Base-by-base conservation (phyloP, 2,888 invertebrate species). In the Cancer borealis region DNA sequence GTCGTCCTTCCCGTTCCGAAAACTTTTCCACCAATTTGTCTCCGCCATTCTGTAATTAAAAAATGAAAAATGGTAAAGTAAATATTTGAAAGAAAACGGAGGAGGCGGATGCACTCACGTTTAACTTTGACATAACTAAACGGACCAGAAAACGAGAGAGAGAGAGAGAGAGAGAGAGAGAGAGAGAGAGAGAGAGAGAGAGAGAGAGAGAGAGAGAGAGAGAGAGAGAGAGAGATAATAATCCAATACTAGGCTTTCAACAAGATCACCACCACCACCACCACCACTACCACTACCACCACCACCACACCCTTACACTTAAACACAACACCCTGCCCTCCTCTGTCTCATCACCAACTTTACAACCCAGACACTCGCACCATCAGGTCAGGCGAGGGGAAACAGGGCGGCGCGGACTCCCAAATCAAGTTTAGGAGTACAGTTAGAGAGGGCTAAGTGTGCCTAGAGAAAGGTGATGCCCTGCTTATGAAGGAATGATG, bases 1-100 rank as follows among this genome's bases (percentile, higher is more conserved):
- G 92, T 47, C 95, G 89, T 12, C 94, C 93, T 45, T 94, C 89
- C 84, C 91, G 91, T 47, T 94, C 93, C 4, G 49, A 49, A 66
- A 90, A 94, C 90, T 92, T 95, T 49, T 95, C 95, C 45, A 92
- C 93, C 46, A 90, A 30, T 47, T 92, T 94, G n/a, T 95, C 95
- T 45, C 95, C 95, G 5, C 95, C 95, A 88, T 93, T 92, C 95
- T 95, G 93, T n/a, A 39, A 90, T 17, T 17, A 30, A 47, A 30
- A 49, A 26, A 90, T 6, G 46, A 14, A 60, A 39, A 60, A 39
- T 3, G n/a, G 66, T 30, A 91, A 12, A 91, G n/a, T 21, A 47
- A 89, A 47, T 26, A 45, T 39, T 30, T 39, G 89, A 47, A 47
- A 49, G 47, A 89, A 89, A 47, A 89, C 39, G 66, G 66, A 66